phyloP scores from a whole-genome alignment of 1,140 invertebrate genomes.

The Aphidius ervi region DNA sequence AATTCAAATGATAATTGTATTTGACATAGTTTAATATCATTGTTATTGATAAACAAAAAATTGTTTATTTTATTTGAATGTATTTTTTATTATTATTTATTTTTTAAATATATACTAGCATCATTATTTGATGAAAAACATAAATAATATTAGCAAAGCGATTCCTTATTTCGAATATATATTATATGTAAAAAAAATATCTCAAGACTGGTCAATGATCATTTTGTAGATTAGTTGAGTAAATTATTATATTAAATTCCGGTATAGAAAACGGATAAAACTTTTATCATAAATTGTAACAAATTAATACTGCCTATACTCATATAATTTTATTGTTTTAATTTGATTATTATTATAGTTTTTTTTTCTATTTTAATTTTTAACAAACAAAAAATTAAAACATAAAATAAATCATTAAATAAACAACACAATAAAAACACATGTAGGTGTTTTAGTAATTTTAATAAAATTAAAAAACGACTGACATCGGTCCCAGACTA shows the following conservation, averaged over 20 bases:
- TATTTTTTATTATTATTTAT: neutral
- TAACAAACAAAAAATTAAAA: too few relatives aligned
- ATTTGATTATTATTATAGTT: too few relatives aligned
- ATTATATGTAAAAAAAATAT: constrained; percentile 12
- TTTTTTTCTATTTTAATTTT: too few relatives aligned
- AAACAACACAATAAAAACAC: too few relatives aligned
- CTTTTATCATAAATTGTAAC: neutral
- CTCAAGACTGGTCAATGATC: constrained; percentile 26
- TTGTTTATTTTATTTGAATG: neutral
- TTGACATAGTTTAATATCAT: constrained; percentile 2
- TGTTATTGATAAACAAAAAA: constrained; percentile 1
- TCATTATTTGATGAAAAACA: too few relatives aligned
- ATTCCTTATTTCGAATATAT: constrained; percentile 8
- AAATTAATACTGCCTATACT: neutral
- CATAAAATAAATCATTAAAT: too few relatives aligned
- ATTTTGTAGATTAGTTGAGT: constrained; percentile 15
- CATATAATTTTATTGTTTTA: too few relatives aligned
- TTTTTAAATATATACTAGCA: too few relatives aligned
- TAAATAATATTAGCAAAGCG: neutral
- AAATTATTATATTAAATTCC: neutral
- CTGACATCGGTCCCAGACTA: constrained; percentile 22
- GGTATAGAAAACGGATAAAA: neutral
- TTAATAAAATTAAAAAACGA: constrained; percentile 12
- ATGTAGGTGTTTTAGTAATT: neutral
- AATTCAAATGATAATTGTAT: constrained; percentile 17